Conservation (phyloP, 2,113 vertebrate species). For the Sminthopsis crassicaudata region DNA sequence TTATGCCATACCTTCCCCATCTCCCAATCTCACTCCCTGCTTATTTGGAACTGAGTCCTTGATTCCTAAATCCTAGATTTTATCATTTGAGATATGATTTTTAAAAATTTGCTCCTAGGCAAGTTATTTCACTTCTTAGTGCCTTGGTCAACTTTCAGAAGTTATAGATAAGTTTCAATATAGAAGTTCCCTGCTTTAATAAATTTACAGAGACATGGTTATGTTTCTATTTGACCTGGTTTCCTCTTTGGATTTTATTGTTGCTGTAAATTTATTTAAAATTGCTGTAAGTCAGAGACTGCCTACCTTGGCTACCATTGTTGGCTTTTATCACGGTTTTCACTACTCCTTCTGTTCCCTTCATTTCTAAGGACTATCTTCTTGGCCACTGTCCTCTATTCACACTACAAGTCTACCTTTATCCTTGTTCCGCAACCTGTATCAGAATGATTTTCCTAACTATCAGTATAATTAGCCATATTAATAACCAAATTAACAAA, state of each 20-base stretch:
- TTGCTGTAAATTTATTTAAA: neutral
- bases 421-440: neutral
- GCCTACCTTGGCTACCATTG: neutral
- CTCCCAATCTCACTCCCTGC: neutral
- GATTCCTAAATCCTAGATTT: neutral
- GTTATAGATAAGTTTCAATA: neutral
- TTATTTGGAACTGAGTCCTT: neutral
- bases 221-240: neutral
- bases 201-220: neutral
- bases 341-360: neutral
- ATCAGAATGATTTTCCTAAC: neutral
- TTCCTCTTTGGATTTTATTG: neutral
- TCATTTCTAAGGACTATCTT: neutral
- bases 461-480: too few relatives aligned
- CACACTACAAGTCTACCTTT: neutral
- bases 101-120: neutral
- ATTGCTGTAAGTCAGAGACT: neutral
- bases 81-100: too few relatives aligned
- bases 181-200: neutral
- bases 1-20: neutral
- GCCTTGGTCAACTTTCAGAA: neutral
- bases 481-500: too few relatives aligned
- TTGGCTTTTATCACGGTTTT: neutral
- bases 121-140: neutral
- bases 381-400: neutral